phyloP scores from a whole-genome alignment of 2,888 invertebrate genomes.

The Cacoxenus indagator region DNA sequence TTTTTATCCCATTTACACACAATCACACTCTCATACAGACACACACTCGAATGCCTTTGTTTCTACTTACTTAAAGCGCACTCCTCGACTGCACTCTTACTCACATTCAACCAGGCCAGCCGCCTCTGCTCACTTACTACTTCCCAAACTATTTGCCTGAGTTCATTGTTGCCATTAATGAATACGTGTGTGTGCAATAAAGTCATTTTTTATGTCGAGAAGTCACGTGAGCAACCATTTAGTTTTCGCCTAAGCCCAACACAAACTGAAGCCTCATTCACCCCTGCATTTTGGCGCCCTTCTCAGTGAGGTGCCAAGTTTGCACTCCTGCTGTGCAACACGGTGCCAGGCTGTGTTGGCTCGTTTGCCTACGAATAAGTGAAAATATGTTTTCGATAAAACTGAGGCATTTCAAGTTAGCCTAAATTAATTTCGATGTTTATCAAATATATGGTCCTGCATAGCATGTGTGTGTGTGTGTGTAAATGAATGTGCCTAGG shows the following conservation, averaged over 20 bases:
- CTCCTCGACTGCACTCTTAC: conserved; percentile 12
- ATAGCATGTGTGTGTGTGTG: background rate
- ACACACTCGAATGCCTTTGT: no score
- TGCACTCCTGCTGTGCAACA: conserved; percentile 42
- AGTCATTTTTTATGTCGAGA: conserved; percentile 59
- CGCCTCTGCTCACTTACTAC: no score
- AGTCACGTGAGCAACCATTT: conserved; percentile 63
- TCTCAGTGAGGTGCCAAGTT: no score
- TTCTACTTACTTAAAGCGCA: no score
- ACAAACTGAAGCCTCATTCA: conserved; percentile 1
- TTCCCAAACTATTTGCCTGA: conserved; percentile 46
- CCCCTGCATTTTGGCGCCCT: no score
- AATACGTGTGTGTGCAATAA: conserved; percentile 56
- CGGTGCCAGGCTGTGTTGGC: conserved; percentile 53
- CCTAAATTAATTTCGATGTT: conserved; percentile 55
- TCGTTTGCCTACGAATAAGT: conserved; percentile 37
- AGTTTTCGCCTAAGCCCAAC: conserved; percentile 49
- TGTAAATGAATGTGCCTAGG: background rate
- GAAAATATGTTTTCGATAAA: conserved; percentile 45
- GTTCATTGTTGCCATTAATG: conserved; percentile 63
- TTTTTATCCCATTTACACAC: no score
- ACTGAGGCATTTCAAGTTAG: conserved; percentile 38
- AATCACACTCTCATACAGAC: no score
- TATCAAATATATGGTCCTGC: conserved; percentile 46
- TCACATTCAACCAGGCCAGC: background rate